Percentiles rank a stretch among this genome's conserved stretches.
Evolutionary conservation across 2,888 invertebrate species (phyloP).

Genomic region (Spisula solida): DNA sequence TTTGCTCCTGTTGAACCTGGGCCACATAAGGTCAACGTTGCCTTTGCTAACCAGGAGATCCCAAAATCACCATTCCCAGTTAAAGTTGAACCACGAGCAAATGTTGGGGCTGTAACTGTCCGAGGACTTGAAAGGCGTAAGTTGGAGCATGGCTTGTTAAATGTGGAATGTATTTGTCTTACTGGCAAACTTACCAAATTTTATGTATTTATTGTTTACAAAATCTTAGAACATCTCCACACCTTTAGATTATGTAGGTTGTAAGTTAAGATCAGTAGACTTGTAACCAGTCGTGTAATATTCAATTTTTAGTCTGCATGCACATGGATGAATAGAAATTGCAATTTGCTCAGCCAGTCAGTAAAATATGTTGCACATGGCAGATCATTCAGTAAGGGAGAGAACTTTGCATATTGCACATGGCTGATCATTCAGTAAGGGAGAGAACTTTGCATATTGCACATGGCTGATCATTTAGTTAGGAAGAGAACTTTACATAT

Average conservation of each 20-base stretch:
- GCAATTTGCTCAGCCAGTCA: background rate
- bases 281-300: background rate
- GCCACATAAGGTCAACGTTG: constrained; percentile 85
- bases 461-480: background rate
- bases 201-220: background rate
- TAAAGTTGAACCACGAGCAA: constrained; percentile 82
- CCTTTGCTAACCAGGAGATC: constrained; percentile 85
- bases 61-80: constrained; percentile 86
- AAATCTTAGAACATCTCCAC: background rate
- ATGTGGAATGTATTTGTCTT: constrained; percentile 37
- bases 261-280: background rate
- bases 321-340: background rate
- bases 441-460: background rate
- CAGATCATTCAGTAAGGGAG: background rate
- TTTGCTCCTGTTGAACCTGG: constrained; percentile 87
- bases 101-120: constrained; percentile 90
- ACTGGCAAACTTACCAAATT: background rate
- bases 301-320: constrained; percentile 1
- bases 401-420: background rate
- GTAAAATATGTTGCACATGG: background rate
- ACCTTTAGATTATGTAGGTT: background rate
- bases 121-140: constrained; percentile 94
- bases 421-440: background rate
- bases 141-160: constrained; percentile 88
- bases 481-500: too few species aligned